Conservation (phyloP, 2,113 vertebrate species). For the Phylloscopus whistleri region DNA sequence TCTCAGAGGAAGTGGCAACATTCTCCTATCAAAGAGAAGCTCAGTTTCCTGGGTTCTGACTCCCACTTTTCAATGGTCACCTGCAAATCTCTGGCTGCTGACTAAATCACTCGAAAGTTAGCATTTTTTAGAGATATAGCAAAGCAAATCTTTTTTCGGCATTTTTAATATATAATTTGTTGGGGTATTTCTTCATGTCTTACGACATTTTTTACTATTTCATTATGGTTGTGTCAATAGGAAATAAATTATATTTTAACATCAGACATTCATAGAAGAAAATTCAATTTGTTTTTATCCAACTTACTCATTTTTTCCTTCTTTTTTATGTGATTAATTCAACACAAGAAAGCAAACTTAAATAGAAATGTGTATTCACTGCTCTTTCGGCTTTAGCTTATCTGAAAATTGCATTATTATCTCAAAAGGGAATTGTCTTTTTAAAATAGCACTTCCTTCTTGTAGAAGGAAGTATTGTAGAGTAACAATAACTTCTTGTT, state of each 20-base stretch:
- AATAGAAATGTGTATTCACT: neutral
- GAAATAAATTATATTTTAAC: neutral
- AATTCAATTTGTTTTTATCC: neutral
- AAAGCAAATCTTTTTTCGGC: neutral
- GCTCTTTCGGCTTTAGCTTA: slow-evolving; percentile 4
- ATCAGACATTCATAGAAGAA: neutral
- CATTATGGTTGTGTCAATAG: neutral
- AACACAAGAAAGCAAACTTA: neutral
- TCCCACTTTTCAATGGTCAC: neutral
- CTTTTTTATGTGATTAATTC: neutral
- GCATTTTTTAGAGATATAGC: neutral
- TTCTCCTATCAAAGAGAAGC: neutral
- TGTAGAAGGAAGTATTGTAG: too few species aligned
- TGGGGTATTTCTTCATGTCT: neutral
- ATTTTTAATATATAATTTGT: neutral
- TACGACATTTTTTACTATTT: neutral
- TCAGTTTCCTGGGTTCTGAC: neutral
- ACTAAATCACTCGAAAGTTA: neutral
- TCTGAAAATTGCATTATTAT: neutral
- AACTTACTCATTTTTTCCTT: neutral
- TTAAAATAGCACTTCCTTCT: neutral
- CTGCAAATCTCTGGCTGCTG: neutral
- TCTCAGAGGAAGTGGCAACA: neutral
- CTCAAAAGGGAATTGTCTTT: neutral
- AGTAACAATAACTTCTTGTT: neutral